Base-by-base conservation (phyloP, 2,888 invertebrate genomes). In the Pterostichus madidus region DNA sequence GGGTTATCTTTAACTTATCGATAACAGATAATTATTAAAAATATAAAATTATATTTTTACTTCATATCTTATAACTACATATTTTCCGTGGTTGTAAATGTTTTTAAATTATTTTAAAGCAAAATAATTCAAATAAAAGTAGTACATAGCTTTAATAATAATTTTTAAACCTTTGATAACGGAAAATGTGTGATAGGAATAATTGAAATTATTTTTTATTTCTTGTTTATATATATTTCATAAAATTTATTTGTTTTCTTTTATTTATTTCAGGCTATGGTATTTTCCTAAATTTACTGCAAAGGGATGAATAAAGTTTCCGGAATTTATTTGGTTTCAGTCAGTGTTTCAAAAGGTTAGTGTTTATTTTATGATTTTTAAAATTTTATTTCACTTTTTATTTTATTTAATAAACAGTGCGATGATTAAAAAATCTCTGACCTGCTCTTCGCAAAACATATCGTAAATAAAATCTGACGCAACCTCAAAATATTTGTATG, bases 371-470 rank as follows among this genome's bases (percentile, higher is more conserved):
- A 24, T 39, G 39, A 8, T 52, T 44, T 44, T 68, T 44, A 8
- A n/a, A 8, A 15, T 15, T 11, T 44, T 39, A 17, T 71, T 44
- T 46, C 7, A 5, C 11, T 71, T 5, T 71, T 71, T 44, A 10
- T 44, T 39, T 64, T 8, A 31, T 5, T 11, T 44, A 13, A 11
- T 15, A 44, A 71, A 71, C 68, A 44, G 68, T 17, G 39, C 68
- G 31, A 53, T 35, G 35, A 52, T 32, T 24, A 31, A 64, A 56
- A 71, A 71, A 24, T 39, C 13, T 44, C 68, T 44, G 68, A 71
- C 68, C 80, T 80, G 46, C 80, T 56, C 17, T 80, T 80, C 71
- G 80, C 71, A 80, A 71, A 71, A 80, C 44, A 79, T 61, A 79
- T 80, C 56, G 64, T 17, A 71, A 24, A 71, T 39, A 53, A 64